phyloP scores from a whole-genome alignment of 2,888 invertebrate genomes.

The Chironomus riparius region DNA sequence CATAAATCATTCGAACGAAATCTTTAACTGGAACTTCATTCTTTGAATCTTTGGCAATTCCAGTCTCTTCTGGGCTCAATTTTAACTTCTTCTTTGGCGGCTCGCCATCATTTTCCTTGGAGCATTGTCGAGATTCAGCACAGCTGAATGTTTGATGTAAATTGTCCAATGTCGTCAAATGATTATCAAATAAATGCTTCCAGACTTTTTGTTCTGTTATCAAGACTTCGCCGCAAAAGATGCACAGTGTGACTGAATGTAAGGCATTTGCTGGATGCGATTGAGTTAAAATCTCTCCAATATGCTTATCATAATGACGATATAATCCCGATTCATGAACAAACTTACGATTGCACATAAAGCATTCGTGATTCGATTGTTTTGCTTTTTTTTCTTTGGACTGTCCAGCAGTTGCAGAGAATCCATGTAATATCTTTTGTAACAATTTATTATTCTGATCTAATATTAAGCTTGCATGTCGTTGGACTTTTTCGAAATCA shows the following conservation, averaged over 20 bases:
- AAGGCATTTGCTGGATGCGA: conserved; percentile 14
- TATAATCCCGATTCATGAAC: conserved; percentile 40
- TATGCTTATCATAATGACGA: conserved; percentile 42
- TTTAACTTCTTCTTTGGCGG: not conserved
- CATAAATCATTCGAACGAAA: not conserved
- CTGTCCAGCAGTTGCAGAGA: not conserved
- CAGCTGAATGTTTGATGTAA: too few relatives aligned
- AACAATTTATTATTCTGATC: not conserved
- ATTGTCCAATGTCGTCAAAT: conserved; percentile 28
- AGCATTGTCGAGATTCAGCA: not conserved
- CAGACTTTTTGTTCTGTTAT: conserved; percentile 33
- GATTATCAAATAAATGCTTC: conserved; percentile 34
- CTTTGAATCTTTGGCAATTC: not conserved
- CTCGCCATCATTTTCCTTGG: not conserved
- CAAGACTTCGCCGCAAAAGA: conserved; percentile 37
- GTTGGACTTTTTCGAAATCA: not conserved
- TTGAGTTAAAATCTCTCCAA: conserved; percentile 37
- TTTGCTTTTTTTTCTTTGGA: not conserved
- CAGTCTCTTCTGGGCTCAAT: not conserved
- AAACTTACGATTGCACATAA: conserved; percentile 40
- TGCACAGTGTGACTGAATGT: conserved; percentile 36
- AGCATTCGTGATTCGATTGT: conserved; percentile 33
- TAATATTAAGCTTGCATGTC: not conserved
- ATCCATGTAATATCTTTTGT: not conserved
- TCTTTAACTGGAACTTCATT: not conserved